A percentile compares a stretch with the other conserved stretches of the same genome.
phyloP scores from a whole-genome alignment of 1,140 invertebrate species.

The Drosophila gunungcola region DNA sequence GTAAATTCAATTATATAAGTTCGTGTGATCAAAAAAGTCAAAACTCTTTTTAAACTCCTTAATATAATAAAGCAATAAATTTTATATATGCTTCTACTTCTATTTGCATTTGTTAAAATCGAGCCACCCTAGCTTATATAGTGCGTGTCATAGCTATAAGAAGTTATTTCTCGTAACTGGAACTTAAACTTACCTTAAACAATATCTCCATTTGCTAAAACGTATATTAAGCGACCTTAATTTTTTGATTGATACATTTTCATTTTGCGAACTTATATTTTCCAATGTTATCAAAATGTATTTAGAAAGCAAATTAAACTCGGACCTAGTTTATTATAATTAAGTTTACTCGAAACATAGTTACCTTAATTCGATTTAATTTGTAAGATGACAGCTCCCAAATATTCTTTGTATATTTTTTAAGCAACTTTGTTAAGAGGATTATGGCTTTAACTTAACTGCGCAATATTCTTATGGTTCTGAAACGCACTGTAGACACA shows the following conservation, averaged over 20 bases:
- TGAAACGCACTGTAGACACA: conserved; percentile 41
- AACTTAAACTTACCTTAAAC: conserved; percentile 1
- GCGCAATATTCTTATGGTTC: conserved; percentile 27
- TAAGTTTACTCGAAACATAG: neutral
- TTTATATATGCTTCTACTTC: too few species aligned
- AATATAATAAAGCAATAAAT: neutral
- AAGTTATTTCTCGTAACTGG: conserved; percentile 2
- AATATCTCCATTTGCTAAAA: too few species aligned
- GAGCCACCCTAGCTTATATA: conserved; percentile 22
- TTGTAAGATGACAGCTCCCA: neutral
- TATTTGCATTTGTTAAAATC: neutral
- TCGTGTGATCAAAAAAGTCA: neutral
- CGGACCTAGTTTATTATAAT: neutral
- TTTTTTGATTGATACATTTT: too few species aligned
- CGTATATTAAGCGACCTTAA: too few species aligned
- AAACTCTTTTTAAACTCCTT: neutral
- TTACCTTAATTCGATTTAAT: neutral
- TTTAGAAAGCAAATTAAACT: too few species aligned
- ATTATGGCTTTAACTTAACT: conserved; percentile 19
- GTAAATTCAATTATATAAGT: too few species aligned
- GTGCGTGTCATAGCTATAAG: conserved; percentile 45
- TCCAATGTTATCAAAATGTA: too few species aligned
- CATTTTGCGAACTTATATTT: too few species aligned
- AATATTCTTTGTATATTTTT: neutral
- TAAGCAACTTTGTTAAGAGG: neutral